A percentile compares a stretch with the other conserved stretches of the same genome.
phyloP scores from a whole-genome alignment of 2,797 vertebrate species.

The Nannoperca obscura region DNA sequence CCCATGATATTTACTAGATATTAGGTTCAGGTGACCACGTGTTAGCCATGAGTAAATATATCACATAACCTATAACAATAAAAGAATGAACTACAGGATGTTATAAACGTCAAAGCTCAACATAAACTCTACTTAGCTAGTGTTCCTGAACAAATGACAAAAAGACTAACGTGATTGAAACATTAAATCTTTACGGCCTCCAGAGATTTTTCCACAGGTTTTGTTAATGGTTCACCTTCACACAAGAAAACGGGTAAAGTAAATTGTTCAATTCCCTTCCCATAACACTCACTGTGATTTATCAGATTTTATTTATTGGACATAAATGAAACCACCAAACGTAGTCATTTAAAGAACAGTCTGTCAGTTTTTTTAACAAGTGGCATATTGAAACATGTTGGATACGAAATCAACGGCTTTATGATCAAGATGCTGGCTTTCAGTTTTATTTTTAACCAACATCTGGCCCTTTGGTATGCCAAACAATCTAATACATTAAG shows the following conservation, averaged over 20 bases:
- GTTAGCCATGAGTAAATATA: not conserved
- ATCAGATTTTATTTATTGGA: not conserved
- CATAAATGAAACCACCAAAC: no score
- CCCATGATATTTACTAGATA: not conserved
- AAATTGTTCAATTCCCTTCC: not conserved
- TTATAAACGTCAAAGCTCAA: not conserved
- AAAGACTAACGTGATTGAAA: not conserved
- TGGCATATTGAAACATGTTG: not conserved
- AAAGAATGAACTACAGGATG: not conserved
- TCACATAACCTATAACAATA: not conserved
- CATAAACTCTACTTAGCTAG: not conserved
- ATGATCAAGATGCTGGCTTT: not conserved
- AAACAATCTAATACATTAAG: not conserved
- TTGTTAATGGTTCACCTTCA: not conserved
- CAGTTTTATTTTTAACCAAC: not conserved
- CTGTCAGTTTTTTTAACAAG: no score
- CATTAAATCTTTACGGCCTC: not conserved
- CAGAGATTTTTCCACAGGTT: not conserved
- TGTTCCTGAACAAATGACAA: not conserved
- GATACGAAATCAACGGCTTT: not conserved
- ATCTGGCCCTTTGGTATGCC: not conserved
- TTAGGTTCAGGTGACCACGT: not conserved
- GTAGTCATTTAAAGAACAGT: no score
- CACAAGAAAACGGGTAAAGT: not conserved
- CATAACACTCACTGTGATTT: not conserved